Base-by-base conservation (phyloP, 35 echinoderm and acorn worm species). In the Apostichopus californicus region DNA sequence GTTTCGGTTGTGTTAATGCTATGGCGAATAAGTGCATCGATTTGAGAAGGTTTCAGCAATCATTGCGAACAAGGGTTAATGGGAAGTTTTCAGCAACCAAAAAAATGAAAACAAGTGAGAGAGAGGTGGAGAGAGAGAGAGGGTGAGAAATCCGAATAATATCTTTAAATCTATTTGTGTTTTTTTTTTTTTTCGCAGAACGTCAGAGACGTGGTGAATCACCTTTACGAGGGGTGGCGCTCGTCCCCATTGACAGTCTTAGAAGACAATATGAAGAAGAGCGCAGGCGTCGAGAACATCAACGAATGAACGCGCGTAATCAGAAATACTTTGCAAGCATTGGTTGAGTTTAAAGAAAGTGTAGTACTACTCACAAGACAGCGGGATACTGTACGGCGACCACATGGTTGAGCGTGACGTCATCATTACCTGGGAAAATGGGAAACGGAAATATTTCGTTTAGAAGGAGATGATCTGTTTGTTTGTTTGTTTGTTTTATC, bases 221-320 rank as follows among this genome's bases (percentile, higher is more conserved):
- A 0, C 61, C 86, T n/a, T 26, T 89, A 66, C 57, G 86, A 72
- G 86, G 86, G 26, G 64, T 89, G 86, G 86, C 86, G 86, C 86
- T 89, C 60, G 63, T 89, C n/a, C 64, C 22, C 5, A 34, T 72
- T 73, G 86, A 89, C 61, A 46, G n/a, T 53, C 61, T 89, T 22
- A 20, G 86, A 89, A 68, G 86, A 28, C 86, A 89, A 55, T 89
- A 72, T 52, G 86, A 89, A n/a, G 86, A 89, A 21, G 86, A 89
- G 13, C 9, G 60, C 22, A 28, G 61, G 52, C 20, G 86, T 17
- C 23, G 52, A 25, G n/a, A 66, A 22, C 86, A 72, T 26, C 3
- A 54, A 15, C 15, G 54, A 54, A n/a, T 28, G 52, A 9, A 89
- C 52, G 60, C 9, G 5, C 20, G 15, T 2, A 89, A 89, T 46